Evolutionary conservation across 1,140 invertebrate species (phyloP).

Genomic region (Drosophila sproati): DNA sequence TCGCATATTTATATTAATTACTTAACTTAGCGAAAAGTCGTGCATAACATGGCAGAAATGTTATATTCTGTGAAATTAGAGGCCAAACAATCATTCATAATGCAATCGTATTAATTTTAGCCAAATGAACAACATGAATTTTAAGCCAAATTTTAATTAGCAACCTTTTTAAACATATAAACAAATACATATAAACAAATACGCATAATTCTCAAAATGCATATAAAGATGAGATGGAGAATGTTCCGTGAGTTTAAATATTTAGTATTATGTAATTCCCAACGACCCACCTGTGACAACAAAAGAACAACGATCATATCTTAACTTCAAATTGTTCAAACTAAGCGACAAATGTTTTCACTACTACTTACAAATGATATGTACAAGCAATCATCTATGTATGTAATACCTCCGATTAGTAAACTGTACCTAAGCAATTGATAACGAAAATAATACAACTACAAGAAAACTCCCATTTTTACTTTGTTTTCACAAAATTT

Average conservation of each 20-base stretch:
- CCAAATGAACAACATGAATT: conserved; percentile 42
- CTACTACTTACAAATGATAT: conserved; percentile 18
- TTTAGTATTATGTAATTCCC: conserved; percentile 56
- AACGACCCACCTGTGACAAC: conserved; percentile 64
- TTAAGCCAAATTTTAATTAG: conserved; percentile 63
- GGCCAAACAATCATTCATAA: conserved; percentile 62
- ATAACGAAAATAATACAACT: conserved; percentile 37
- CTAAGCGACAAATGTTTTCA: conserved; percentile 39
- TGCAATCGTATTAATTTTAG: conserved; percentile 58
- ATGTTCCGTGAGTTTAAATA: conserved; percentile 21
- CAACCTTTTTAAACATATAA: conserved; percentile 24
- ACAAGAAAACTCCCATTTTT: conserved; percentile 27
- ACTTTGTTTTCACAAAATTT: conserved; percentile 35
- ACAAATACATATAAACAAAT: conserved; percentile 3
- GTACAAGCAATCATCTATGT: conserved; percentile 69
- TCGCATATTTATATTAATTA: conserved; percentile 58
- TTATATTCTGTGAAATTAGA: conserved; percentile 42
- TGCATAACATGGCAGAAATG: conserved; percentile 20
- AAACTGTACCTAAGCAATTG: conserved; percentile 71
- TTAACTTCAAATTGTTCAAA: conserved; percentile 48
- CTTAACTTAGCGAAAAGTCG: conserved; percentile 53
- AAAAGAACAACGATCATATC: conserved; percentile 64
- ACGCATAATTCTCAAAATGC: conserved; percentile 17
- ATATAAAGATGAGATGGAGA: conserved; percentile 9
- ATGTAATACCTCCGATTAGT: conserved; percentile 77